Evolutionary conservation across 2,888 invertebrate genomes (phyloP), one percentile per base, ranked within the genome.

Genomic region (Drosophila phalerata): DNA sequence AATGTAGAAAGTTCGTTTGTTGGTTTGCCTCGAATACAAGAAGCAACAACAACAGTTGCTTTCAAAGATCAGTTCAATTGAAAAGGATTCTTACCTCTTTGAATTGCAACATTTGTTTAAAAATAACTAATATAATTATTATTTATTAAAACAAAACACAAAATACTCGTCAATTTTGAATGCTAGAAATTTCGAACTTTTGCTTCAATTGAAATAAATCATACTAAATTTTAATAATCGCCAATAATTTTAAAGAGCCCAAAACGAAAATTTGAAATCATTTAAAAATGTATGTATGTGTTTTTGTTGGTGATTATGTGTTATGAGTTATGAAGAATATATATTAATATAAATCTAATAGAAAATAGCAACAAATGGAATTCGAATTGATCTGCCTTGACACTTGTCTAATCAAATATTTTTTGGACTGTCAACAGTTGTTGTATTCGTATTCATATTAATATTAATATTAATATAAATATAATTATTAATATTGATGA

Each of bases 201-300:
- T 69, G 76, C 82, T 72, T 73, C 53, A 79, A 87, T 87, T 82
- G 74, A 63, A 73, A 80, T 71, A 83, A 85, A 72, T 79, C 65
- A 72, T 69, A 88, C 85, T 85, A 85, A 88, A 86, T 81, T 67
- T 30, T 43, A 73, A 72, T 69, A 73, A 84, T 83, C 77, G 77
- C 37, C 77, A 73, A 78, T 77, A 73, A 77, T 51, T 66, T 49
- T 1, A 57, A 78, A 70, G 66, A 78, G 73, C 73, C 73, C 64
- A 34, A 73, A 45, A 32, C 53, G 19, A 38, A 48, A 38, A 53
- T 64, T 73, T 32, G 10, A 69, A 60, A 70, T 48, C 37, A 73
- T 73, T 62, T 40, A 0, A 38, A 66, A 52, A 37, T 37, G 37
- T 43, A 53, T 32, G 22, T 68, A 38, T 55, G 15, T 61, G 25